Base-by-base conservation (phyloP, 2,888 invertebrate genomes). In the Acrobeloides nanus region DNA sequence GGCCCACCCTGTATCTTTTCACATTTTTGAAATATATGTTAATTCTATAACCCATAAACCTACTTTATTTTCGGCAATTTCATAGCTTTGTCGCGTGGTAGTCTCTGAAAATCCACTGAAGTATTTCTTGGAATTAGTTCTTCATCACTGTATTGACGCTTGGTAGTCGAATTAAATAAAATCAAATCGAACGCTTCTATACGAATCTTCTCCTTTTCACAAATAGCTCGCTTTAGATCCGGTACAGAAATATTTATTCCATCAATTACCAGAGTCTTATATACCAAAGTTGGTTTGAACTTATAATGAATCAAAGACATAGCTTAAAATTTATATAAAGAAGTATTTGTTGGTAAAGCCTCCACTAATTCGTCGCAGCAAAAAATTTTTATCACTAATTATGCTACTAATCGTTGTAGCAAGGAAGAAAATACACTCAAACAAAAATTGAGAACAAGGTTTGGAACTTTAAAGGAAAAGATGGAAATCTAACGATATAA, bases 231-330 rank as follows among this genome's bases (percentile, higher is more conserved):
- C 78, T 95, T 97, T 59, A 97, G 80, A 75, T 97, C 95, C 38
- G 84, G 84, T 61, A 93, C 86, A 35, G 90, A 88, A 73, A 97
- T 92, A 76, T 90, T 87, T 51, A 95, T 81, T 51, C 93, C 95
- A 81, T 72, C 71, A 38, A 73, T 65, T 27, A 57, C 88, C 56
- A 97, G 84, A 7, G 92, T 92, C 75, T 93, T 90, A 79, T 86
- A 90, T 76, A 92, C 89, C 74, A 89, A 80, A 53, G 89, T 86
- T 73, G 90, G 89, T 80, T 93, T 93, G 76, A 97, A 95, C 78
- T 95, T 95, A 79, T 93, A 97, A 78, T 95, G 93, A 62, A 97
- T 89, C 73, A 90, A 92, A 85, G 78, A 76, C 77, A 77, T 78
- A n/a, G n/a, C n/a, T n/a, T n/a, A n/a, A n/a, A n/a, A n/a, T n/a